A percentile compares a stretch with the other conserved stretches of the same genome.
Conservation (phyloP, 2,888 invertebrate genomes). For the Danaus chrysippus region DNA sequence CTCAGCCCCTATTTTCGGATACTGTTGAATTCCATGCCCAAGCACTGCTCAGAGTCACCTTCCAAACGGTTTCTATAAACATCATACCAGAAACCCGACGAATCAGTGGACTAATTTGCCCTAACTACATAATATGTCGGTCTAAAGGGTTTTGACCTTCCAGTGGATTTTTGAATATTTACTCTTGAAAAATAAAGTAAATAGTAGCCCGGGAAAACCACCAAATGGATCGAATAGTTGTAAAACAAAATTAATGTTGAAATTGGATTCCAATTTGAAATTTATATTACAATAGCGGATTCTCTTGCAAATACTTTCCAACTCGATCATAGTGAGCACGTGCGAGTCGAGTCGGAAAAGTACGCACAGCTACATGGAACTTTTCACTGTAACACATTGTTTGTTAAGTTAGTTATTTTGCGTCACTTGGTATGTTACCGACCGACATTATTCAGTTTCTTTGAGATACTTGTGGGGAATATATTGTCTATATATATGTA, state of each 20-base stretch:
- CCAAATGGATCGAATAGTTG: background rate
- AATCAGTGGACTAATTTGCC: too few relatives aligned
- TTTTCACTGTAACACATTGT: constrained; percentile 2
- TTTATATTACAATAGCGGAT: constrained; percentile 1
- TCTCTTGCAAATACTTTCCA: constrained; percentile 5
- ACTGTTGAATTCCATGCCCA: too few relatives aligned
- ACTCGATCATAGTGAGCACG: constrained; percentile 1
- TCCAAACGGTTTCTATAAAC: too few relatives aligned
- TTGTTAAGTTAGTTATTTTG: constrained; percentile 21
- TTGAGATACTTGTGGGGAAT: background rate
- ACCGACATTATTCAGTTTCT: constrained; percentile 9
- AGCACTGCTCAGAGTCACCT: too few relatives aligned
- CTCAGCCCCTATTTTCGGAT: too few relatives aligned
- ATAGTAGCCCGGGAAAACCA: background rate
- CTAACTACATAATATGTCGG: too few relatives aligned
- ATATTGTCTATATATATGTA: background rate
- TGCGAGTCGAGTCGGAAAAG: constrained; percentile 4
- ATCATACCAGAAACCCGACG: too few relatives aligned
- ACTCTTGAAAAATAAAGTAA: too few relatives aligned
- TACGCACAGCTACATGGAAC: background rate
- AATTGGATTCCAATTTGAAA: background rate
- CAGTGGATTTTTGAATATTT: too few relatives aligned
- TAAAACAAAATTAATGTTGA: background rate
- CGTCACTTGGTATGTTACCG: constrained; percentile 16
- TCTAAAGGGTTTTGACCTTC: too few relatives aligned